These are phyloP conservation scores for Hyles vespertilio DNA, from an alignment of 1,140 invertebrate species.

Conservation along the genomic window DNA sequence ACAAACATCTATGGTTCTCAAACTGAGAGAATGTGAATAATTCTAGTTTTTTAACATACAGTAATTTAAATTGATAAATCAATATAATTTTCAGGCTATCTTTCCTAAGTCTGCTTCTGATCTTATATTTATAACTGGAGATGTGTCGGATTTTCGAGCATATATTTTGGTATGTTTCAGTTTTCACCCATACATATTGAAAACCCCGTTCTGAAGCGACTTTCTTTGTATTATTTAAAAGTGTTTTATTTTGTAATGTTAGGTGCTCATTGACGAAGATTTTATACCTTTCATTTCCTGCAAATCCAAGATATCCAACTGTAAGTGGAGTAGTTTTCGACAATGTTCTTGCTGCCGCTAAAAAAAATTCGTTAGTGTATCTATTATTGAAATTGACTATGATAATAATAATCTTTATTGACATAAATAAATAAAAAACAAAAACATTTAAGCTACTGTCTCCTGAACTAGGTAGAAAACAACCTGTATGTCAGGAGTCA, in stretches of 20 bases:
- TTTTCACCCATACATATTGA: conserved; percentile 17
- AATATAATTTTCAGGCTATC: background rate
- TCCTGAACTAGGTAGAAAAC: too few species aligned
- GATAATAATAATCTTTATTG: too few species aligned
- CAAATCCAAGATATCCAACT: background rate
- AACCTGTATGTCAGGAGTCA: too few species aligned
- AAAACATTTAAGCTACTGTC: too few species aligned
- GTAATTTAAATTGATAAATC: too few species aligned
- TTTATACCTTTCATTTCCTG: conserved; percentile 3
- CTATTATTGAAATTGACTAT: conserved; percentile 11
- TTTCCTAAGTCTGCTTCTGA: conserved; percentile 3
- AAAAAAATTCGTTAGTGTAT: conserved; percentile 15
- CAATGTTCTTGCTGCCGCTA: conserved; percentile 8
- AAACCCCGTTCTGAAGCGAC: conserved; percentile 9
- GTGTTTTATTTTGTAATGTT: conserved; percentile 8
- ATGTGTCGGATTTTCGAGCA: conserved; percentile 7
- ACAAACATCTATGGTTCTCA: too few species aligned
- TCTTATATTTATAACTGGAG: conserved; percentile 13
- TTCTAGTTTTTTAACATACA: background rate
- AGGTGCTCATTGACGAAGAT: conserved; percentile 15
- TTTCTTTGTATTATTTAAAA: conserved; percentile 9
- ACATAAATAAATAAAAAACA: too few species aligned
- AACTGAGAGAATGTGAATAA: too few species aligned
- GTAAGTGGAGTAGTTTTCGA: background rate
- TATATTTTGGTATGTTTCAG: conserved; percentile 15